phyloP scores from a whole-genome alignment of 2,113 vertebrate species.

The Muntiacus reevesi region DNA sequence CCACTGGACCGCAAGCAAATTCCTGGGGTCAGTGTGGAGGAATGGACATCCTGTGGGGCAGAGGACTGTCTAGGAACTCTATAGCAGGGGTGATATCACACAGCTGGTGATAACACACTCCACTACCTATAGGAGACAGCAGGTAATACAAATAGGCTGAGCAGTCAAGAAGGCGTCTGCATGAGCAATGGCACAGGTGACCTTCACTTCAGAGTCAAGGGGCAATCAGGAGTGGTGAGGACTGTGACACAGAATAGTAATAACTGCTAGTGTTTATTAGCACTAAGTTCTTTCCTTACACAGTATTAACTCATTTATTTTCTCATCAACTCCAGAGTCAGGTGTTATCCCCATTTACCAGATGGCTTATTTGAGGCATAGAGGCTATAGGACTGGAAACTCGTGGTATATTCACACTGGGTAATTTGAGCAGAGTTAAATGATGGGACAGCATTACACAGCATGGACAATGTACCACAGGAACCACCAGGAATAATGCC shows the following conservation, averaged over 20 bases:
- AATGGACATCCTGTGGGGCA: fast-evolving
- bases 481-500: not conserved
- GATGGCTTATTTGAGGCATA: not conserved
- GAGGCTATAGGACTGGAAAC: not conserved
- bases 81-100: not conserved
- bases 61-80: not conserved
- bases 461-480: not conserved
- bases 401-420: not conserved
- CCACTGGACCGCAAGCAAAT: not conserved
- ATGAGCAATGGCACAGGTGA: fast-evolving
- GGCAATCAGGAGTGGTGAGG: not conserved
- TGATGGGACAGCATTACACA: not conserved
- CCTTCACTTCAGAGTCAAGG: not conserved
- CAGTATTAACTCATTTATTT: not conserved
- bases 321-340: not conserved
- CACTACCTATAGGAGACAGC: not conserved
- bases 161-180: not conserved
- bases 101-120: not conserved
- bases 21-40: not conserved
- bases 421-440: not conserved
- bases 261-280: not conserved
- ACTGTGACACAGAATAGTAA: not conserved
- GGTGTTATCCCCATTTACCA: not conserved
- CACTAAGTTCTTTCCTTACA: not conserved
- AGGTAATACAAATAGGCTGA: not conserved